Conservation (phyloP, 2,888 invertebrate genomes). For the Brachypalpus laphriformis region DNA sequence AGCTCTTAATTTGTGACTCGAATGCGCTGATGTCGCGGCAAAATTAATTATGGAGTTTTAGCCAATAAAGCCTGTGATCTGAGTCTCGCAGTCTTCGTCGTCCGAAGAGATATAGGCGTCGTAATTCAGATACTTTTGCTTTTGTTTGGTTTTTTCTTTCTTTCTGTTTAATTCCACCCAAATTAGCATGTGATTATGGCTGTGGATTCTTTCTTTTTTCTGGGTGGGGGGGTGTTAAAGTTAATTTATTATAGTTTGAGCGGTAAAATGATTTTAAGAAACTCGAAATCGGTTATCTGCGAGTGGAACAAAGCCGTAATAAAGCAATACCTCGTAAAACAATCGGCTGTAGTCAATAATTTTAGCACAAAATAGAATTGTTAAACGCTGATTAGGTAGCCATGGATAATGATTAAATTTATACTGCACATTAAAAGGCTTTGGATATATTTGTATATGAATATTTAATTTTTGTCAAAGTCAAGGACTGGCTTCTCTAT, state of each 20-base stretch:
- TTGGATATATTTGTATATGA: not conserved
- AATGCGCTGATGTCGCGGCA: constrained; percentile 65
- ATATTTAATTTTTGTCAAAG: not conserved
- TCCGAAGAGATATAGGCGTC: not conserved
- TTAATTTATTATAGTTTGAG: constrained; percentile 57
- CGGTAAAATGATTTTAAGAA: constrained; percentile 22
- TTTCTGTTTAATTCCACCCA: constrained; percentile 3
- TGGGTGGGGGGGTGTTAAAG: constrained; percentile 42
- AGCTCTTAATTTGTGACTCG: constrained; percentile 74
- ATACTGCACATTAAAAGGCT: not conserved
- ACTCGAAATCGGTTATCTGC: constrained; percentile 21
- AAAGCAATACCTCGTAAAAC: constrained; percentile 55
- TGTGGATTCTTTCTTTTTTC: constrained; percentile 12
- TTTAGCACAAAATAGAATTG: constrained; percentile 44
- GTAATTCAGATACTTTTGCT: constrained; percentile 36
- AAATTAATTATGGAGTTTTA: constrained; percentile 67
- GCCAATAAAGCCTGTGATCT: constrained; percentile 65
- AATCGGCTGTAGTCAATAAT: constrained; percentile 23
- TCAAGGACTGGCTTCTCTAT: not conserved
- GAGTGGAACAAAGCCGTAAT: constrained; percentile 36
- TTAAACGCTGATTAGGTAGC: constrained; percentile 18
- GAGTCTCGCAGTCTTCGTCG: not conserved
- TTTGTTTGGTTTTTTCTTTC: not conserved
- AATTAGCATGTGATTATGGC: constrained; percentile 68
- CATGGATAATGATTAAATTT: not conserved